A percentile compares a stretch with the other conserved stretches of the same genome.
phyloP scores from a whole-genome alignment of 2,888 invertebrate species.

The Branchellion lobata region DNA sequence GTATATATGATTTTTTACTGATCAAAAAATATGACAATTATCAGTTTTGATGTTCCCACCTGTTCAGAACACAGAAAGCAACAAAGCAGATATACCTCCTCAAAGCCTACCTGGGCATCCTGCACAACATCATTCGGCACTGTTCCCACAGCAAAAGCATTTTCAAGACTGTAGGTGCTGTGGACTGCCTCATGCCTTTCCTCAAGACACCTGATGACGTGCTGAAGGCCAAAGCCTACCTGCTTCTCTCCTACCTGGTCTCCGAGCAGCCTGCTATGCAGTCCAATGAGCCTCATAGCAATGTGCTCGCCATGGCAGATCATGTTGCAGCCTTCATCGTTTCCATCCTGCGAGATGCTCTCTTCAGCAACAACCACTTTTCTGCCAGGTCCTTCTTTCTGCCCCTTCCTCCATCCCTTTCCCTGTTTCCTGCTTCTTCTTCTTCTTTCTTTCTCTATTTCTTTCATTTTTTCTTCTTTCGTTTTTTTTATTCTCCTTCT shows the following conservation, averaged over 20 bases:
- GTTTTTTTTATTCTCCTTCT: too few relatives aligned
- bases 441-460: too few relatives aligned
- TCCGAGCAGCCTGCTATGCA: conserved; percentile 57
- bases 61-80: background rate
- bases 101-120: conserved; percentile 58
- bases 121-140: conserved; percentile 58
- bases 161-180: conserved; percentile 52
- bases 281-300: conserved; percentile 26
- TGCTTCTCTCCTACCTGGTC: conserved; percentile 58
- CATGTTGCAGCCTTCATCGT: conserved; percentile 57
- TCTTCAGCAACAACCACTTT: conserved; percentile 56
- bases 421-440: too few relatives aligned
- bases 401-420: too few relatives aligned
- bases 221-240: conserved; percentile 57
- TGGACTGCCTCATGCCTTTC: conserved; percentile 52
- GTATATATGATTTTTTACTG: too few relatives aligned
- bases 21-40: background rate
- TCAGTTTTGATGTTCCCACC: background rate
- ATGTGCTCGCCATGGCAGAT: conserved; percentile 52
- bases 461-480: too few relatives aligned
- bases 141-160: conserved; percentile 54
- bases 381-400: conserved; percentile 48
- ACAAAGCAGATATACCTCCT: conserved; percentile 51
- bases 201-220: conserved; percentile 51
- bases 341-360: conserved; percentile 55